Evolutionary conservation across 2,888 invertebrate species (phyloP), one percentile per base, ranked within the genome.

Genomic region (Drosophila gaucha): DNA sequence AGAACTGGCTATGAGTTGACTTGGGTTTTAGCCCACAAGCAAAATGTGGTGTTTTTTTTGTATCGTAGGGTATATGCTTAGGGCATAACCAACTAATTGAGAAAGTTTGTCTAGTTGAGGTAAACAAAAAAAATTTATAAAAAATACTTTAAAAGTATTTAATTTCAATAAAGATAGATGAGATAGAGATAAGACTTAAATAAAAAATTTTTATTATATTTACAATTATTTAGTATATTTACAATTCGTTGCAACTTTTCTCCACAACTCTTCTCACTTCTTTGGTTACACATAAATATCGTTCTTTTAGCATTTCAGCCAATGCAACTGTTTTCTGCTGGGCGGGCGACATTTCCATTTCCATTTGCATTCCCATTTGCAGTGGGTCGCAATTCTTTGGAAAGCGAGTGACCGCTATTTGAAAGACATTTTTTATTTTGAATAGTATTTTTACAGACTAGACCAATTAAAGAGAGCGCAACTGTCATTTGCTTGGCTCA

Each of bases 11-110:
- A 31, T 49, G 56, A 58, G 78, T 71, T 67, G 56, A 84, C 84
- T 72, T 80, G 5, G 67, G 74, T 71, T 67, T 74, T 82, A 74
- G 59, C 56, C 56, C 49, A 64, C 46, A 55, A 64, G 64, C 30
- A 57, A 52, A 74, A 57, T 59, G 38, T 59, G 52, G 18, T 56
- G 43, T 36, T 52, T 54, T 49, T 50, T 41, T 16, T 31, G 43
- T 38, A 33, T 4, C 2, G 2, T 20, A 31, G 2, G 14, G 16
- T 46, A 31, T 28, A 51, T 57, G 6, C 2, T 0, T 28, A 6
- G 24, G 50, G 16, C n/a, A 31, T 33, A 9, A 16, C n/a, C 18
- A 35, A 28, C 54, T 62, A 35, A 28, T 36, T 12, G n/a, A 31
- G 5, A 8, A 5, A 2, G 47, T 16, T 52, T 44, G 31, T 22